Evolutionary conservation across 2,113 vertebrate species (phyloP).

Genomic region (Artemisiospiza belli): DNA sequence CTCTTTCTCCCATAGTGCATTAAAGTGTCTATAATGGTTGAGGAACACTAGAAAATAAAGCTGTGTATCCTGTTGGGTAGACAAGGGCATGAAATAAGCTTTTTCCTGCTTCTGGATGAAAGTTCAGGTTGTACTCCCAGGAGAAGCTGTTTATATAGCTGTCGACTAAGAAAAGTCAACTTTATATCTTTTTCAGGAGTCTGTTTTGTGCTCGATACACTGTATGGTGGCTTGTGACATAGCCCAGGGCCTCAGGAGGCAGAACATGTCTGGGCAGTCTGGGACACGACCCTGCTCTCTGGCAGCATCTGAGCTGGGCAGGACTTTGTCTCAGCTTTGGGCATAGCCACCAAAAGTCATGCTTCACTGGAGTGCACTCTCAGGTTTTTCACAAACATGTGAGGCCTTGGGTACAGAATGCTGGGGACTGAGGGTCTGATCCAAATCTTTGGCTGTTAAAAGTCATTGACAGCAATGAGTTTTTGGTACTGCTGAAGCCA

Average conservation of each 20-base stretch:
- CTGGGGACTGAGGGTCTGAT: background rate
- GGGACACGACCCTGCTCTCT: fast-evolving
- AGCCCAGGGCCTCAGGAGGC: background rate
- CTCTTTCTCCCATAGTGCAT: background rate
- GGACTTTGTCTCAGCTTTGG: background rate
- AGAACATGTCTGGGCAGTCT: fast-evolving
- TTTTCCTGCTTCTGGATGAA: background rate
- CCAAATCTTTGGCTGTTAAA: background rate
- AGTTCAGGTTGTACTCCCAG: background rate
- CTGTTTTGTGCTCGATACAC: background rate
- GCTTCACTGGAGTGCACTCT: background rate
- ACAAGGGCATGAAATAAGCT: background rate
- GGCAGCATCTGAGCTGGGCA: background rate
- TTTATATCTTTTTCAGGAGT: background rate
- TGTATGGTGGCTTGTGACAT: background rate
- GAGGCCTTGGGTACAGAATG: background rate
- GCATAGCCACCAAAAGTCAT: background rate
- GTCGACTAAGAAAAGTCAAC: background rate
- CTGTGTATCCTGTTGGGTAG: background rate
- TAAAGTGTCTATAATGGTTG: background rate
- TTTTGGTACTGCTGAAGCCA: background rate
- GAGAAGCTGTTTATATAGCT: background rate
- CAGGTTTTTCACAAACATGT: background rate
- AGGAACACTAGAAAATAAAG: background rate
- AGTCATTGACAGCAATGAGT: background rate